Evolutionary conservation across 2,888 invertebrate species (phyloP).

Genomic region (Sceliomorpha sp.): DNA sequence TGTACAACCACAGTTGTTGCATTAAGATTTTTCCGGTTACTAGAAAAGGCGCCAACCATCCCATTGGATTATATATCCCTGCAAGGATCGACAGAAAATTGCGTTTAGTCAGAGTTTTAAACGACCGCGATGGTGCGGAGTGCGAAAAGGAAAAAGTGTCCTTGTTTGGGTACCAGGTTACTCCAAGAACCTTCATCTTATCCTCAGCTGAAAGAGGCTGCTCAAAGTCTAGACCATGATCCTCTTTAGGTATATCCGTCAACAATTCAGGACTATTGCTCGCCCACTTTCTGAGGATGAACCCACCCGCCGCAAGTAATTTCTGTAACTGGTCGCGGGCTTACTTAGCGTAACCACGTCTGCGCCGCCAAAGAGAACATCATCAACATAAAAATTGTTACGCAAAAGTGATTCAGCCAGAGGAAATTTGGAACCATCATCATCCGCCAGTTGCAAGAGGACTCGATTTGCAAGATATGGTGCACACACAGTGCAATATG

Average conservation of each 20-base stretch:
- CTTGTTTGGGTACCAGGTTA: slow-evolving; percentile 9
- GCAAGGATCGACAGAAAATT: slow-evolving; percentile 6
- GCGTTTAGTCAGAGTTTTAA: slow-evolving; percentile 1
- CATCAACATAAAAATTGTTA: slow-evolving; percentile 12
- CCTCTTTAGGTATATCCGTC: neutral
- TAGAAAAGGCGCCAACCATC: slow-evolving; percentile 25
- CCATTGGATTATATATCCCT: slow-evolving; percentile 30
- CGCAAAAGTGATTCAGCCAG: slow-evolving; percentile 7
- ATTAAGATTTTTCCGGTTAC: slow-evolving; percentile 16
- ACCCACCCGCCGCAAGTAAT: slow-evolving; percentile 13
- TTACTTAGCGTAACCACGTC: no score
- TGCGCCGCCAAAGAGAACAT: neutral
- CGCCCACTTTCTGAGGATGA: slow-evolving; percentile 19
- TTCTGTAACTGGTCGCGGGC: neutral
- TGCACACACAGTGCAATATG: slow-evolving; percentile 19
- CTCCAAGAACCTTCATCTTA: slow-evolving; percentile 10
- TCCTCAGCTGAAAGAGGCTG: neutral
- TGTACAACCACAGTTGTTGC: slow-evolving; percentile 12
- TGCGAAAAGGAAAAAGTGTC: neutral
- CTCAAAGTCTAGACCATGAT: slow-evolving; percentile 13
- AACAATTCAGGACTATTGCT: slow-evolving; percentile 13
- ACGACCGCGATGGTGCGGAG: neutral
- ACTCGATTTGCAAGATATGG: slow-evolving; percentile 24
- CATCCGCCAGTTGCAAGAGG: slow-evolving; percentile 10
- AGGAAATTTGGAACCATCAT: slow-evolving; percentile 9